A percentile compares a stretch with the other conserved stretches of the same genome.
These are phyloP conservation scores for Meloe dianella DNA, from an alignment of 2,888 invertebrate species.

Conservation along the genomic window DNA sequence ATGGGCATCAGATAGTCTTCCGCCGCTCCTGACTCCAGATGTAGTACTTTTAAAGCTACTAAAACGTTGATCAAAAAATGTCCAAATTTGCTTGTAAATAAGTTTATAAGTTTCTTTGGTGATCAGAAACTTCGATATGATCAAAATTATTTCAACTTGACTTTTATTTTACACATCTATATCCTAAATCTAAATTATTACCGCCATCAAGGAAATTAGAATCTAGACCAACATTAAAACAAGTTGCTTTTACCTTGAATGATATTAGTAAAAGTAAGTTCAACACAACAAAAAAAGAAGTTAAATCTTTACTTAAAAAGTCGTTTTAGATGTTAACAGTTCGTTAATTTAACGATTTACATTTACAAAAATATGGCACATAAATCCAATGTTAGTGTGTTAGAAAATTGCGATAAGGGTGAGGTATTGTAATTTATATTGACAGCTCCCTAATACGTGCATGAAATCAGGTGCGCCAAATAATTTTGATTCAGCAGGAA, in stretches of 20 bases:
- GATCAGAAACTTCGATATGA: no score
- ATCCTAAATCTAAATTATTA: not conserved
- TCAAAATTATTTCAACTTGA: no score
- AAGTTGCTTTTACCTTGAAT: no score
- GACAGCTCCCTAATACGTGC: not conserved
- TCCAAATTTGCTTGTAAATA: no score
- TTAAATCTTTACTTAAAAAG: not conserved
- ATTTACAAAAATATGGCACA: not conserved
- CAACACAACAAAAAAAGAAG: not conserved
- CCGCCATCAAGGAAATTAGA: not conserved
- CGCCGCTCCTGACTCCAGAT: no score
- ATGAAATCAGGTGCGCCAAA: not conserved
- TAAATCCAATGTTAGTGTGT: not conserved
- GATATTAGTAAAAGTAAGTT: no score
- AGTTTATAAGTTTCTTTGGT: no score
- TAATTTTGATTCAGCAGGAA: constrained; percentile 18
- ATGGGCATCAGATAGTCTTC: no score
- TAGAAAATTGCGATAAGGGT: no score
- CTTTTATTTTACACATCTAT: not conserved
- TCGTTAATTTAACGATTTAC: not conserved
- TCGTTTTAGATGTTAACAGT: not conserved
- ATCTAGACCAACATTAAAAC: not conserved
- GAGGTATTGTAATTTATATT: not conserved
- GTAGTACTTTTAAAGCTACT: no score
- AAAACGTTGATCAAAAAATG: no score